Conservation (phyloP, 2,113 vertebrate genomes). For the Myrmophylax atrothorax region DNA sequence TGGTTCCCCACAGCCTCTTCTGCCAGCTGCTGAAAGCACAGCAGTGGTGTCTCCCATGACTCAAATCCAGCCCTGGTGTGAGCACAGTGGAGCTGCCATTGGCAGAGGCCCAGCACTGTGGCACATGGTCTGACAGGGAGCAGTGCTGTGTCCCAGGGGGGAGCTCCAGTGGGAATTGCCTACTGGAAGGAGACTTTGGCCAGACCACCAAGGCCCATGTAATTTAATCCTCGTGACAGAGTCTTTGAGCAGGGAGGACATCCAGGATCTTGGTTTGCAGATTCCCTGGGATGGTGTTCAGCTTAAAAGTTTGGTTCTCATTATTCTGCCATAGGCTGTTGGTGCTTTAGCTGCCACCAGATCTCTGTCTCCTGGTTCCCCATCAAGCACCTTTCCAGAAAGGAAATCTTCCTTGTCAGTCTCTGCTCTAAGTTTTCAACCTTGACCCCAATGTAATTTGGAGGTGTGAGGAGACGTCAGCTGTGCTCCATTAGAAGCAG, state of each 20-base stretch:
- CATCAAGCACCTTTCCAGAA: background rate
- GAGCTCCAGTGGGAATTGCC: background rate
- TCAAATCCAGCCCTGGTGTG: background rate
- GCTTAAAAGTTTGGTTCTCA: background rate
- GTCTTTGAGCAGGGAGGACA: background rate
- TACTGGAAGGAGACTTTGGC: background rate
- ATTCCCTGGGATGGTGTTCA: background rate
- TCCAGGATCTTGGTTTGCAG: background rate
- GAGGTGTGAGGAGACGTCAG: background rate
- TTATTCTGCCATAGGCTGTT: background rate
- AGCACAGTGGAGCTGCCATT: background rate
- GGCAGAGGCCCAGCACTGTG: background rate
- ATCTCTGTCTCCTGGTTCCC: background rate
- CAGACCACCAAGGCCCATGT: fast-evolving
- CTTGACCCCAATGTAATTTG: background rate
- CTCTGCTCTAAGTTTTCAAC: background rate
- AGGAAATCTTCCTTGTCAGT: background rate
- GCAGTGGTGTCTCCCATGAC: fast-evolving
- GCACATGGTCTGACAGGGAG: background rate
- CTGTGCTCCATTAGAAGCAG: background rate
- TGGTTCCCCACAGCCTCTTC: background rate
- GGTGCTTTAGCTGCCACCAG: background rate
- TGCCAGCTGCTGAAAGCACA: background rate
- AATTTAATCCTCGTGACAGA: background rate
- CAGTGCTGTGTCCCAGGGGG: fast-evolving